Evolutionary conservation across 2,888 invertebrate genomes (phyloP).

Genomic region (Eristalis pertinax): DNA sequence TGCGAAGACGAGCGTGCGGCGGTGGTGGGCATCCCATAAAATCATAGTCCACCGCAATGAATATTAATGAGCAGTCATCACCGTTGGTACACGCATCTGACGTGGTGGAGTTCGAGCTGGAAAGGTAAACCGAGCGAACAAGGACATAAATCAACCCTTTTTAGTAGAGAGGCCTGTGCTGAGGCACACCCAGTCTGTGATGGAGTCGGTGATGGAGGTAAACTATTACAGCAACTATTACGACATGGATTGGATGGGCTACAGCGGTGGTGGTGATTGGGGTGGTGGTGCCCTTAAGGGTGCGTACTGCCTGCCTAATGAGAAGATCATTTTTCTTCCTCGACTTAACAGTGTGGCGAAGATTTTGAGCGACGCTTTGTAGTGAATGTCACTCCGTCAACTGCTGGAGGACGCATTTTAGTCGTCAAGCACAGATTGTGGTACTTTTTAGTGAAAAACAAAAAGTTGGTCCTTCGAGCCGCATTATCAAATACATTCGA

Average conservation of each 20-base stretch:
- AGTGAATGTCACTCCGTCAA: neutral
- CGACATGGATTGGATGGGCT: slow-evolving; percentile 22
- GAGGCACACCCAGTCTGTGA: neutral
- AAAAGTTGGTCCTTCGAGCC: no score
- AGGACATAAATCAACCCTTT: slow-evolving; percentile 71
- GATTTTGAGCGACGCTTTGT: neutral
- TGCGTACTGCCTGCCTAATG: slow-evolving; percentile 59
- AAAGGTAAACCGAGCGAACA: slow-evolving; percentile 60
- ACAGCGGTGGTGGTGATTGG: neutral
- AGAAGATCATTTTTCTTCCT: slow-evolving; percentile 57
- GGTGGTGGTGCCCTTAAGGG: neutral
- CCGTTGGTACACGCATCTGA: slow-evolving; percentile 34
- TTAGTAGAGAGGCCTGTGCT: neutral
- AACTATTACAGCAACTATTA: slow-evolving; percentile 61
- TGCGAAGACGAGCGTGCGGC: slow-evolving; percentile 17
- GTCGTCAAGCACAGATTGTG: neutral
- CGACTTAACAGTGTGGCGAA: slow-evolving; percentile 7
- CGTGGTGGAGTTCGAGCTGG: slow-evolving; percentile 12
- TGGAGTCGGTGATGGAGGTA: slow-evolving; percentile 26
- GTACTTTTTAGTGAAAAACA: neutral
- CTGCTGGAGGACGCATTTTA: no score
- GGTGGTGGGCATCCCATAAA: slow-evolving; percentile 50
- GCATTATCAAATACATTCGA: no score
- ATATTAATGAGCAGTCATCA: slow-evolving; percentile 82
- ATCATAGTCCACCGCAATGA: slow-evolving; percentile 78